phyloP scores from a whole-genome alignment of 2,797 vertebrate genomes.

The Chromobotia macracanthus region DNA sequence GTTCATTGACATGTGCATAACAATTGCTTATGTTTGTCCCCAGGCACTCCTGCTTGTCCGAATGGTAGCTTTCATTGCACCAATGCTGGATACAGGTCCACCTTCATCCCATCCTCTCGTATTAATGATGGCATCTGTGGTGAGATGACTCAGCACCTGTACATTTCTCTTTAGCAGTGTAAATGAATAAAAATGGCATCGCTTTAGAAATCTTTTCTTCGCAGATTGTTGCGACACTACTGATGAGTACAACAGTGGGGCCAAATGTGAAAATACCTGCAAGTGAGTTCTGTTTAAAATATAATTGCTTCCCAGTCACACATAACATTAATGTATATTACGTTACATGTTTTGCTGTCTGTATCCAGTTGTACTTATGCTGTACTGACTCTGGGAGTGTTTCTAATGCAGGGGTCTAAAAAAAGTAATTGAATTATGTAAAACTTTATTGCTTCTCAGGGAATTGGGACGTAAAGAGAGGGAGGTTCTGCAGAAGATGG shows the following conservation, averaged over 20 bases:
- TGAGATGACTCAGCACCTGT: constrained; percentile 69
- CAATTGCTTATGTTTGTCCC: neutral
- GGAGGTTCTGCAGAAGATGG: constrained; percentile 83
- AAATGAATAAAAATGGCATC: neutral
- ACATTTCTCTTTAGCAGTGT: neutral
- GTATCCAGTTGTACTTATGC: neutral
- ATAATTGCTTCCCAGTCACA: neutral
- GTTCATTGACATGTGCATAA: neutral
- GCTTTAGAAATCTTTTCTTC: constrained; percentile 17
- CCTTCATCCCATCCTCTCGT: constrained; percentile 85
- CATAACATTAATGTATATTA: neutral
- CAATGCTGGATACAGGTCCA: constrained; percentile 83
- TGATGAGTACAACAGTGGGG: constrained; percentile 91
- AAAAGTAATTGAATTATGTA: no score
- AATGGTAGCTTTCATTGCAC: constrained; percentile 89
- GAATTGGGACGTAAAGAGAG: constrained; percentile 86
- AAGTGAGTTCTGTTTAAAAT: constrained; percentile 69
- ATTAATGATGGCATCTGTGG: constrained; percentile 93
- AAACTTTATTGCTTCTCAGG: constrained; percentile 69
- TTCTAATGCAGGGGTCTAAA: no score
- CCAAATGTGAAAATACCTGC: constrained; percentile 88
- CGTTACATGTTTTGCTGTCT: neutral
- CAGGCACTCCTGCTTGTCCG: constrained; percentile 90
- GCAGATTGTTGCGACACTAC: constrained; percentile 93
- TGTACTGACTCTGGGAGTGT: no score